phyloP scores from a whole-genome alignment of 1,140 invertebrate species.

The Augochlora pura region DNA sequence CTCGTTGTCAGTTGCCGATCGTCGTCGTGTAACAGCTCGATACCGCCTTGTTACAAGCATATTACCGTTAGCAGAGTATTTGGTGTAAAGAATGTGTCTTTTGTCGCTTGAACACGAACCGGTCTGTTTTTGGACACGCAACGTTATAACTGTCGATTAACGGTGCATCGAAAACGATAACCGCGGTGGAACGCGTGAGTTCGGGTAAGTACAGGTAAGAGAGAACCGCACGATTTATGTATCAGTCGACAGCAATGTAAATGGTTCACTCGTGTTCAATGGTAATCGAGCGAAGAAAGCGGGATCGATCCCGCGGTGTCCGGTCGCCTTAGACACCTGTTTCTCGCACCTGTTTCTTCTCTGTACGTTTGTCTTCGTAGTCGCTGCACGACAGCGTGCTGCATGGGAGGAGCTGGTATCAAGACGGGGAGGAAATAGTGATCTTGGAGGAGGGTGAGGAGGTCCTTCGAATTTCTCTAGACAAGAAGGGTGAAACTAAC shows the following conservation, averaged over 20 bases:
- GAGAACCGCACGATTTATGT: too few relatives aligned
- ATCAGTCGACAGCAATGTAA: background rate
- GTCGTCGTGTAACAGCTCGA: slow-evolving; percentile 32
- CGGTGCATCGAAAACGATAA: too few relatives aligned
- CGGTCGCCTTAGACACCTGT: background rate
- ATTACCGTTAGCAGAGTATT: background rate
- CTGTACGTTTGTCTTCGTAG: slow-evolving; percentile 63
- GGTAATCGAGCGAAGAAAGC: background rate
- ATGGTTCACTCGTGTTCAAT: background rate
- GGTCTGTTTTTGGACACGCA: background rate
- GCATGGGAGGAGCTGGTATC: slow-evolving; percentile 73
- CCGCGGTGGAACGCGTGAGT: background rate
- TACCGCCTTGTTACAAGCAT: background rate
- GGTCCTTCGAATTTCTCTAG: slow-evolving; percentile 82
- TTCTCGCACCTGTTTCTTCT: slow-evolving; percentile 40
- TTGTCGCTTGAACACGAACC: background rate
- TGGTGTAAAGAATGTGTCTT: background rate
- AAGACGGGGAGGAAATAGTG: slow-evolving; percentile 78
- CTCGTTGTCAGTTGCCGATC: slow-evolving; percentile 1
- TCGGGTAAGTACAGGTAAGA: slow-evolving; percentile 14
- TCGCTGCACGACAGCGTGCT: slow-evolving; percentile 54
- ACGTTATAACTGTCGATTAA: background rate
- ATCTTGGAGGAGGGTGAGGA: slow-evolving; percentile 82
- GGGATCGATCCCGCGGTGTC: background rate
- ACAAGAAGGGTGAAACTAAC: slow-evolving; percentile 82